Percentiles rank a stretch among this genome's conserved stretches.
Conservation (phyloP, 2,888 invertebrate species). For the Plagodis dolabraria region DNA sequence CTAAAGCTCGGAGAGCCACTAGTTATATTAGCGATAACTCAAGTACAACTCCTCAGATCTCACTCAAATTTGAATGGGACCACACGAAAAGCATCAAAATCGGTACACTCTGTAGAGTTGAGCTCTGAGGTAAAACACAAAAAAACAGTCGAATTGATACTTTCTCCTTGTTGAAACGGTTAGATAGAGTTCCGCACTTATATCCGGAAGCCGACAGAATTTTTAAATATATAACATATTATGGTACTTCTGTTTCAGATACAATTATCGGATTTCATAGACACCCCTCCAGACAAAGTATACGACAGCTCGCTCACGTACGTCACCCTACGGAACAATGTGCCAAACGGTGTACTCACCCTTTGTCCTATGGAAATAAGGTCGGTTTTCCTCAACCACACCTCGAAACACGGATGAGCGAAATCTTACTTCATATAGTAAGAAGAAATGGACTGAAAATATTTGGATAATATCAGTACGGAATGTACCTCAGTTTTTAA, state of each 20-base stretch:
- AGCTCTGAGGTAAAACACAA: too few relatives aligned
- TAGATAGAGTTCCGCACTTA: too few relatives aligned
- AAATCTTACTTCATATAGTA: slow-evolving; percentile 1
- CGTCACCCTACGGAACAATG: slow-evolving; percentile 56
- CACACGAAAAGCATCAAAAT: too few relatives aligned
- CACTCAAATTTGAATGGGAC: too few relatives aligned
- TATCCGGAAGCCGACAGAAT: background rate
- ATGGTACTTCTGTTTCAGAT: slow-evolving; percentile 66
- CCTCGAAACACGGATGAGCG: slow-evolving; percentile 50
- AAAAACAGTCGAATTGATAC: too few relatives aligned
- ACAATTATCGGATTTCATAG: slow-evolving; percentile 76
- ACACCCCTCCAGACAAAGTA: slow-evolving; percentile 61
- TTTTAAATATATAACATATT: slow-evolving; percentile 2
- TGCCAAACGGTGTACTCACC: slow-evolving; percentile 56
- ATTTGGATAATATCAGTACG: too few relatives aligned
- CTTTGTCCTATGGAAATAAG: slow-evolving; percentile 86
- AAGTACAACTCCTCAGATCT: too few relatives aligned
- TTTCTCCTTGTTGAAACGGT: too few relatives aligned
- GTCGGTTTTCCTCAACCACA: slow-evolving; percentile 77
- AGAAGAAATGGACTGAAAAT: slow-evolving; percentile 26
- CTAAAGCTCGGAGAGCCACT: too few relatives aligned
- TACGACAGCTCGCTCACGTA: slow-evolving; percentile 83
- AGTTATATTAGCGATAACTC: too few relatives aligned
- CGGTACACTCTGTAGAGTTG: too few relatives aligned
- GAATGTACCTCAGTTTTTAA: too few relatives aligned